These are phyloP conservation scores for Sarcophaga variegata DNA, from an alignment of 2,888 invertebrate genomes.

Conservation along the genomic window DNA sequence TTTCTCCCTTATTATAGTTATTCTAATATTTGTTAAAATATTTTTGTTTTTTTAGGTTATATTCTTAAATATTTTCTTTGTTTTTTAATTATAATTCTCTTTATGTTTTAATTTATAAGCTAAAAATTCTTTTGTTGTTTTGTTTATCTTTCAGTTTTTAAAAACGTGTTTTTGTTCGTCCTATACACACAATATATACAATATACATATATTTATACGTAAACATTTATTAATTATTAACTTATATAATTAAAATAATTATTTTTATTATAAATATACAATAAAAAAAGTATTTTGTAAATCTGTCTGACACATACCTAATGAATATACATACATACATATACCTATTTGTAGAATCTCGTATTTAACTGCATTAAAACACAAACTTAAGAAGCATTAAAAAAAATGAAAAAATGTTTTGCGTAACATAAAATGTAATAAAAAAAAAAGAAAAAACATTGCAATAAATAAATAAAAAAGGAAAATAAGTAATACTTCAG, in stretches of 20 bases:
- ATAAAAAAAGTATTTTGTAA: constrained; percentile 59
- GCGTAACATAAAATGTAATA: constrained; percentile 10
- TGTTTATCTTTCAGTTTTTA: too few species aligned
- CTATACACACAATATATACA: constrained; percentile 5
- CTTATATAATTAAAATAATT: constrained; percentile 10
- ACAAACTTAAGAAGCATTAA: background rate
- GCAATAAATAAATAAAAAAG: constrained; percentile 34
- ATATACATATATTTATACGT: background rate
- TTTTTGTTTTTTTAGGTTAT: background rate
- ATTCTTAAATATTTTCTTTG: constrained; percentile 26
- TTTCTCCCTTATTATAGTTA: too few species aligned
- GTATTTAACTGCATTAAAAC: constrained; percentile 49
- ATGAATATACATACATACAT: constrained; percentile 14
- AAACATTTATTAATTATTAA: constrained; percentile 20
- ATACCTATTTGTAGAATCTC: constrained; percentile 59
- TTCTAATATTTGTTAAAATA: too few species aligned
- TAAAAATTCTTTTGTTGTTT: too few species aligned
- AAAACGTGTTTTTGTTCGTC: too few species aligned
- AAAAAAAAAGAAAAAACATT: constrained; percentile 18
- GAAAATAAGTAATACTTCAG: constrained; percentile 43
- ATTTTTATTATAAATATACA: constrained; percentile 11
- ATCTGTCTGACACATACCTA: constrained; percentile 37
- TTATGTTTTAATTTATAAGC: too few species aligned
- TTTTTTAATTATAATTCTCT: constrained; percentile 25
- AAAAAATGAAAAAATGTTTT: constrained; percentile 41